Base-by-base conservation (phyloP, 2,888 invertebrate genomes). In the Thera britannica region DNA sequence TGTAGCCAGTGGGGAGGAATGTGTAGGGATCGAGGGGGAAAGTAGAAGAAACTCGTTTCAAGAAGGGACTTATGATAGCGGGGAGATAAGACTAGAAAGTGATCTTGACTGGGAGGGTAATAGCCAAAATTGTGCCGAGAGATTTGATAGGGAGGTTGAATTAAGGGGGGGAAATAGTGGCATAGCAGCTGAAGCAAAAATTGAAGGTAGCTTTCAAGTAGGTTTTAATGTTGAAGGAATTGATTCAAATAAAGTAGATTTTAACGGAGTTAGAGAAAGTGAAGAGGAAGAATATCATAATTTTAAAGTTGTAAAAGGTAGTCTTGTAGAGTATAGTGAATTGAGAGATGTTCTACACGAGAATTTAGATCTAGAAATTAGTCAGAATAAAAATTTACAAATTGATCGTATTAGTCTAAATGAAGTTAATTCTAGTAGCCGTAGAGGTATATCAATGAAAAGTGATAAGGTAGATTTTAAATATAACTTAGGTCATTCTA, bases 261-360 rank as follows among this genome's bases (percentile, higher is more conserved):
- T 54, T 46, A 35, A 35, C 48, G 23, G 36, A 55, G 12, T 38
- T 48, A 62, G 11, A 9, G 46, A 46, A 8, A 12, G 34, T 34
- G 34, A 8, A 41, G 41, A 3, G 9, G 46, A 52, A 11, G 11
- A 23, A 64, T 65, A 65, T 65, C 65, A 65, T 65, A 59, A 34
- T 55, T n/a, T 59, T 46, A 58, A 52, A 46, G 46, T 59, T 1
- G n/a, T 49, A 56, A 62, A 49, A 11, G n/a, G 55, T 59, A 60
- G 60, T 34, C 36, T 58, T 38, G 59, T 68, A 68, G 64, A 46
- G 7, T n/a, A 44, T 67, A 63, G 44, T 51, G 2, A 58, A 54
- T 44, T 56, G 8, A 56, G 23, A 48, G 48, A 56, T 41, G 58
- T n/a, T 41, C 2, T 55, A 48, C 11, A 34, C 46, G 23, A 46